Base-by-base conservation (phyloP, 2,797 vertebrate genomes). In the Nyctibius grandis region DNA sequence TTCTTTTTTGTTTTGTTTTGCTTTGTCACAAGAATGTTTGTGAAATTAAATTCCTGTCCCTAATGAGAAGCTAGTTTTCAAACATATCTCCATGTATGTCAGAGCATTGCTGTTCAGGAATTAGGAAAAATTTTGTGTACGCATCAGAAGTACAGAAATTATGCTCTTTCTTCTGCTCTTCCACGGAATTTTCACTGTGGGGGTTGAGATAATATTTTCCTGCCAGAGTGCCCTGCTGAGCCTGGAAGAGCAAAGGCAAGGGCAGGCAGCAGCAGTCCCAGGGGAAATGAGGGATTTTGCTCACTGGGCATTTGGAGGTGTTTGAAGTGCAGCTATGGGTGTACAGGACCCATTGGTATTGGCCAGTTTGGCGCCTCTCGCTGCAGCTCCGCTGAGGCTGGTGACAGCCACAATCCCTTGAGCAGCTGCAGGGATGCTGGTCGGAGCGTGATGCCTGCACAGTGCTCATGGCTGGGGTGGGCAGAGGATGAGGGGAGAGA, bases 1-100 rank as follows among this genome's bases (percentile, higher is more conserved):
- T 50, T 3, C 11, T 33, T 45, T 60, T 85, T 85, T 81, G 36
- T 48, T 70, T 67, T 78, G 12, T 44, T 82, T 75, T 81, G 12
- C 15, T 61, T 76, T 79, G 12, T 84, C 63, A 51, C 23, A 70
- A 65, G 81, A 93, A 92, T 36, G 15, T 36, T 95, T 59, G 47
- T 91, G 72, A 81, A 87, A 75, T 67, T 79, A 18, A 84, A 21
- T 60, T 96, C 44, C 63, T 2, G 9, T 59, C 48, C 48, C 70
- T 85, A 81, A 91, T 57, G 73, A 91, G n/a, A 42, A 73, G 53
- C 15, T 70, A 70, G 34, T 74, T 95, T 92, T 91, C 85, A 88
- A 88, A 84, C 31, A 6, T 56, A 51, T 54, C 29, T 88, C 47
- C 2, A 3, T 9, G 22, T 80, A n/a, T 50, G 40, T 85, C 50